Evolutionary conservation across 2,113 vertebrate species (phyloP).

Genomic region (Apteryx owenii): DNA sequence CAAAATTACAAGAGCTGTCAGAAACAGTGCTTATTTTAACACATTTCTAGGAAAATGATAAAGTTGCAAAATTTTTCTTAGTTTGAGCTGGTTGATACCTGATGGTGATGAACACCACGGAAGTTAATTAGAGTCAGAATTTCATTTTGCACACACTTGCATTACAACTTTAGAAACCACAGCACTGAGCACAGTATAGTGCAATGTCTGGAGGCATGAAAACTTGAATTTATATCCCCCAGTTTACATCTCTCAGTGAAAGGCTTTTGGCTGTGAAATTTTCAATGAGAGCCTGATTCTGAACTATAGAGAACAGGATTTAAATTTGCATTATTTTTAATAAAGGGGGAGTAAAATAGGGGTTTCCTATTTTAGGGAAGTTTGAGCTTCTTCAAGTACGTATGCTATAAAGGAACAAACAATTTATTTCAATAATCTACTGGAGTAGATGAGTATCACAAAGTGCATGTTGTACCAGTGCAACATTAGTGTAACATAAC

Average conservation of each 20-base stretch:
- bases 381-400: neutral
- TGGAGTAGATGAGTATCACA: neutral
- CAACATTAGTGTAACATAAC: neutral
- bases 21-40: neutral
- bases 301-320: neutral
- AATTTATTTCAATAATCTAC: neutral
- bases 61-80: neutral
- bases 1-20: neutral
- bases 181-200: accelerated
- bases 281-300: neutral
- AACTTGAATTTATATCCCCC: neutral
- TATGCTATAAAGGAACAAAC: neutral
- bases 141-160: neutral
- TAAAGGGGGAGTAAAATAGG: neutral
- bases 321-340: neutral
- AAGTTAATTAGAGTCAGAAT: neutral
- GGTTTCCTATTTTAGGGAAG: neutral
- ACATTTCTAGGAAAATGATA: neutral
- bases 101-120: neutral
- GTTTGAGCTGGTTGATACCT: neutral
- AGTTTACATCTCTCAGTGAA: neutral
- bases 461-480: too few species aligned
- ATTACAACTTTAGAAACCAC: neutral
- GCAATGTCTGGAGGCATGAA: neutral
- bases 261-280: neutral